Base-by-base conservation (phyloP, 2,113 vertebrate species). In the Colossoma macropomum region DNA sequence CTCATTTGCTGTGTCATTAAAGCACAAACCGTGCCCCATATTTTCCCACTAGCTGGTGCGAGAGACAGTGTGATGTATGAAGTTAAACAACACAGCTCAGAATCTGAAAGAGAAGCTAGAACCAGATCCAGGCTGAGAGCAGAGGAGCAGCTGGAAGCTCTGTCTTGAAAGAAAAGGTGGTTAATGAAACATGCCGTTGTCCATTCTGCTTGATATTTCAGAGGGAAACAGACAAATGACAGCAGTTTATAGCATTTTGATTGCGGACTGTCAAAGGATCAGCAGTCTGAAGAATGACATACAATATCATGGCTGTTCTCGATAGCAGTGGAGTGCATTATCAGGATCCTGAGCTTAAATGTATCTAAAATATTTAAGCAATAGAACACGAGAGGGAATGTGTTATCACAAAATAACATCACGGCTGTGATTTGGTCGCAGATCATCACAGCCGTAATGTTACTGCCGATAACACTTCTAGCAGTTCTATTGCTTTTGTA, bases 171-270 rank as follows among this genome's bases (percentile, higher is more conserved):
- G 92, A 90, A 81, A 79, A 74, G 84, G 84, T 54, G 86, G 88
- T 87, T 90, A 90, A 92, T 88, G 89, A 92, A 89, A 91, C 92
- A 81, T 60, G 84, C 75, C 89, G 83, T 84, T 87, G 90, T 92
- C 90, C 87, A 90, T 92, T 90, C 89, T 80, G 28, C 75, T 82
- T 3, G 34, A 38, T 38, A 38, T 38, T 38, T 38, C 34, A 38
- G 89, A 92, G 32, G 48, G 45, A 66, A 63, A 54, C 9, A 74
- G 45, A 66, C 27, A 81, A 75, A 75, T 54, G 71, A 66, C 25
- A 45, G 50, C 41, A 75, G 12, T 54, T 38, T 50, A 27, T 23
- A n/a, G 10, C 41, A 38, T 62, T 81, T 81, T 75, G 60, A 75
- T 38, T 52, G 59, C 50, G 65, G 28, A 68, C 17, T 45, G 66